phyloP scores from a whole-genome alignment of 2,113 vertebrate genomes.

The Cebidichthys violaceus region DNA sequence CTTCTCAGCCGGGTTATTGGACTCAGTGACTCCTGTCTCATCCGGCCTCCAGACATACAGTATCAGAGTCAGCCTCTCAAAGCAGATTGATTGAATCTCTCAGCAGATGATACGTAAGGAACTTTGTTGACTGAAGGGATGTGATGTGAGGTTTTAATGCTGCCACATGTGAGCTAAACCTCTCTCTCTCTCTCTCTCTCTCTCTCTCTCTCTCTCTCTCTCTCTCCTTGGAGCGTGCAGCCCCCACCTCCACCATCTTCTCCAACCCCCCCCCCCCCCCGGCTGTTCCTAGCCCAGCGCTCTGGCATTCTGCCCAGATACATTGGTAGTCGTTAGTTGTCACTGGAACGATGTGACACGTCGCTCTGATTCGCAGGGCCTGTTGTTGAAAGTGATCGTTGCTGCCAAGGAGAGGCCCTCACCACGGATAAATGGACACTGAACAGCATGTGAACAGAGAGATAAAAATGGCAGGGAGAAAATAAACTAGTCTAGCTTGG shows the following conservation, averaged over 20 bases:
- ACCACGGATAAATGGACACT: constrained; percentile 72
- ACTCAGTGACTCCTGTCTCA: constrained; percentile 37
- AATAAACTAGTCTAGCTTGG: constrained; percentile 67
- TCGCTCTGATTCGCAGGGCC: constrained; percentile 73
- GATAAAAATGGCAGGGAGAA: constrained; percentile 73
- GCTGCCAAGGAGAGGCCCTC: constrained; percentile 76
- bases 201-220: constrained; percentile 72
- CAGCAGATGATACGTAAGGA: constrained; percentile 64
- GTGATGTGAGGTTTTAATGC: constrained; percentile 72
- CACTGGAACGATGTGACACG: constrained; percentile 76
- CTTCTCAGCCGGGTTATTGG: constrained; percentile 24
- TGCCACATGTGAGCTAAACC: constrained; percentile 69
- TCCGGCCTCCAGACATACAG: constrained; percentile 56
- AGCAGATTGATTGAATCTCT: constrained; percentile 72
- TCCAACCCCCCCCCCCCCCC: not conserved
- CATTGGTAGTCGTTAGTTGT: constrained; percentile 80
- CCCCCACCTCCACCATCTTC: constrained; percentile 21
- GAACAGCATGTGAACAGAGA: constrained; percentile 73
- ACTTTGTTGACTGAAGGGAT: constrained; percentile 72
- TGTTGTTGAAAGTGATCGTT: constrained; percentile 77
- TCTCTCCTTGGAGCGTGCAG: constrained; percentile 51
- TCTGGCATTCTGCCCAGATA: constrained; percentile 75
- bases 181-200: constrained; percentile 60
- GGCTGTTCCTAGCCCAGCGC: constrained; percentile 55
- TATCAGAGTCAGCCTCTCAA: constrained; percentile 61